phyloP scores from a whole-genome alignment of 1,140 invertebrate genomes.

The Heliconius hewitsoni region DNA sequence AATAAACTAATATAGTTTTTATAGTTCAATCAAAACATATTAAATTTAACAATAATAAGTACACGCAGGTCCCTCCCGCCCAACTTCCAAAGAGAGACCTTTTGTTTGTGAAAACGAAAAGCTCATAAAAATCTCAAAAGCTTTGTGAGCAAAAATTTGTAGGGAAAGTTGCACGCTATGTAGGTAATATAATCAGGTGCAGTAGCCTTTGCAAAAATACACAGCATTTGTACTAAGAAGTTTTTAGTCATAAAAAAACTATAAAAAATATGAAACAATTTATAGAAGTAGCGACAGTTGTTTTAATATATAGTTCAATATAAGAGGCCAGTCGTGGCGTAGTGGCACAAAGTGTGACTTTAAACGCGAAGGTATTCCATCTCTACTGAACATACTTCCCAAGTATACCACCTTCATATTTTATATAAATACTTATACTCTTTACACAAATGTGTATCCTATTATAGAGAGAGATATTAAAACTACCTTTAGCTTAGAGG shows the following conservation, averaged over 20 bases:
- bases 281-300: background rate
- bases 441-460: too few relatives aligned
- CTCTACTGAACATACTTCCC: too few relatives aligned
- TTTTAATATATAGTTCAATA: background rate
- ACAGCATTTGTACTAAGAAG: background rate
- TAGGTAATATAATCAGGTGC: background rate
- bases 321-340: too few relatives aligned
- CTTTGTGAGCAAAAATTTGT: background rate
- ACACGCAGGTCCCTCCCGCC: background rate
- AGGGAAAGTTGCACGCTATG: background rate
- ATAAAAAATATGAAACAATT: background rate
- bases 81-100: conserved; percentile 5
- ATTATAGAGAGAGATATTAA: too few relatives aligned
- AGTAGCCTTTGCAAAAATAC: background rate
- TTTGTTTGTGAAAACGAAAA: background rate
- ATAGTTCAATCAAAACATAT: background rate
- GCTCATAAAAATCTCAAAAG: background rate
- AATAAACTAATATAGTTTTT: background rate
- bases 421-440: too few relatives aligned
- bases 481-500: too few relatives aligned
- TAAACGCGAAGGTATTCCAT: too few relatives aligned
- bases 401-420: too few relatives aligned
- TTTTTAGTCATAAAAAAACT: background rate
- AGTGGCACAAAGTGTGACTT: too few relatives aligned
- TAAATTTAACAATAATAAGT: background rate